These are phyloP conservation scores for Xenentodon cancila DNA, from an alignment of 2,797 vertebrate genomes.

Conservation along the genomic window DNA sequence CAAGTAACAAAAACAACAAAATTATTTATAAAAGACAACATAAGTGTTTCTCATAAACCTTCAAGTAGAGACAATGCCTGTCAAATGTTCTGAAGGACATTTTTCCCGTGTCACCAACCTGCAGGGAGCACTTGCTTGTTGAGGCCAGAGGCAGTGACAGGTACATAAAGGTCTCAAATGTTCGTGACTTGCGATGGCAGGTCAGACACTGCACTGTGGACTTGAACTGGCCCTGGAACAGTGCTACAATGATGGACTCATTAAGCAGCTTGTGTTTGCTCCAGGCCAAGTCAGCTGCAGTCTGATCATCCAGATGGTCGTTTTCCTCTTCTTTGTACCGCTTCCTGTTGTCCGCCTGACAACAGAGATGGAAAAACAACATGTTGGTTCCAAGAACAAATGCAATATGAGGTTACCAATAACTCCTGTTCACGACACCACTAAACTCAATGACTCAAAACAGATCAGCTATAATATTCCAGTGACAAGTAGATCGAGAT, in stretches of 20 bases:
- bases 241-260: conserved; percentile 94
- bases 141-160: conserved; percentile 93
- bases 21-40: not conserved
- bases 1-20: not conserved
- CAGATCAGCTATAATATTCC: not conserved
- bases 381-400: not conserved
- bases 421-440: not conserved
- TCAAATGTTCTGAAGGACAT: not conserved
- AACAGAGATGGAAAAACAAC: conserved; percentile 5
- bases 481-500: not conserved
- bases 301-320: conserved; percentile 90
- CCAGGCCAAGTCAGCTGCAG: conserved; percentile 92
- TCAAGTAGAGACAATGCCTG: too few species aligned
- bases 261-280: conserved; percentile 96
- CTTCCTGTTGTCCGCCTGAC: conserved; percentile 94
- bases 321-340: conserved; percentile 95
- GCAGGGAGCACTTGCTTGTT: conserved; percentile 94
- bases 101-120: conserved; percentile 78
- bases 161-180: conserved; percentile 99
- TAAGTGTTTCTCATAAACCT: too few species aligned
- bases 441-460: not conserved
- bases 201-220: conserved; percentile 97
- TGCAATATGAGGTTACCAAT: not conserved
- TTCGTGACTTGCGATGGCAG: conserved; percentile 93
- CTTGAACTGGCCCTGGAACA: conserved; percentile 99